Percentiles rank a stretch among this genome's conserved stretches.
phyloP scores from a whole-genome alignment of 2,888 invertebrate genomes.

The Macrosoma leucophasiata region DNA sequence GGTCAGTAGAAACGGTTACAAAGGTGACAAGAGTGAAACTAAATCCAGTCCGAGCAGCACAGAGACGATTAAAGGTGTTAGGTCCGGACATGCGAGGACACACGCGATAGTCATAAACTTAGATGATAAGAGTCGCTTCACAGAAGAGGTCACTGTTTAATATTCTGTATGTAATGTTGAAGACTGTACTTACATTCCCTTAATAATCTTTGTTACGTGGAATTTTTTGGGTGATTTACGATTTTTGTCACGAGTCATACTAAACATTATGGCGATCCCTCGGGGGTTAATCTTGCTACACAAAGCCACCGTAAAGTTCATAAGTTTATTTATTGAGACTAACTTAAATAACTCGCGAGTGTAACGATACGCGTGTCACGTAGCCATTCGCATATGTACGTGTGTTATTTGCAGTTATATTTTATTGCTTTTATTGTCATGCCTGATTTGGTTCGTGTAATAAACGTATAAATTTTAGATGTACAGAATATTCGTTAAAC shows the following conservation, averaged over 20 bases:
- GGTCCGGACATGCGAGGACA: slow-evolving; percentile 81
- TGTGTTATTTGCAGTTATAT: too few relatives aligned
- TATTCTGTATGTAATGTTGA: slow-evolving; percentile 24
- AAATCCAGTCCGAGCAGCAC: slow-evolving; percentile 55
- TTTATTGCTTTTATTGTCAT: too few relatives aligned
- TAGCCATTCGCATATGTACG: too few relatives aligned
- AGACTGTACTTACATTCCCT: slow-evolving; percentile 45
- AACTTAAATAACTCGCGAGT: neutral
- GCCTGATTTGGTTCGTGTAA: too few relatives aligned
- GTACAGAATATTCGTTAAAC: too few relatives aligned
- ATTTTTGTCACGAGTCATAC: slow-evolving; percentile 3
- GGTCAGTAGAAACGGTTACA: slow-evolving; percentile 48
- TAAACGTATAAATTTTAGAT: too few relatives aligned
- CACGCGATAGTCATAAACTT: slow-evolving; percentile 87
- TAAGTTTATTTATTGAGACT: slow-evolving; percentile 6
- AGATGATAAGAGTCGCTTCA: slow-evolving; percentile 87
- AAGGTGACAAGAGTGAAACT: slow-evolving; percentile 57
- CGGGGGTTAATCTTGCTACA: neutral
- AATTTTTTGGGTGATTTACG: slow-evolving; percentile 7
- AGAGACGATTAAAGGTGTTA: slow-evolving; percentile 54
- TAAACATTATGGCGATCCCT: slow-evolving; percentile 1
- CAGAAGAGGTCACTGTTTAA: slow-evolving; percentile 85
- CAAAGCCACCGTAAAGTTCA: slow-evolving; percentile 9
- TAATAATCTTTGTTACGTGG: slow-evolving; percentile 5
- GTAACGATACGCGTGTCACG: slow-evolving; percentile 1